Evolutionary conservation across 2,797 vertebrate species (phyloP), one percentile per base, ranked within the genome.

Genomic region (Stomatorhinus walkeri): DNA sequence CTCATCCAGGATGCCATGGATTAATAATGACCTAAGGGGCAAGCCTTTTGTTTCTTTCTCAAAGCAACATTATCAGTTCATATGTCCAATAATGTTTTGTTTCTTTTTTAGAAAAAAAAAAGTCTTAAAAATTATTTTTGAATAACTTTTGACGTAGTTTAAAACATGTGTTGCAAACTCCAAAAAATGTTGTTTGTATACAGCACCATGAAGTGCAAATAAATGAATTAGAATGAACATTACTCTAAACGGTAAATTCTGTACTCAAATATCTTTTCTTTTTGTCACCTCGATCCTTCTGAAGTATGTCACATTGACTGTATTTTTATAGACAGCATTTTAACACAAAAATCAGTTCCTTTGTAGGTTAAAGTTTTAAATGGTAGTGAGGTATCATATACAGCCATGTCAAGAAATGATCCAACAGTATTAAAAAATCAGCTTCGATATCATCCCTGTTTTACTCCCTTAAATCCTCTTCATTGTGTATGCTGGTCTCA

Each of bases 301-400:
- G 93, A 95, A 94, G 93, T 93, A 94, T 56, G 14, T 68, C 81
- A 72, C 51, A 81, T 46, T 12, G 61, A 76, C 76, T 76, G 93
- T 96, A 96, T 96, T 96, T 96, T 96, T 96, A 93, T 96, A 96
- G 36, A 81, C 76, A 81, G 76, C 76, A n/a, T 79, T 79, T 79
- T 79, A 79, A 40, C 32, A 46, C 89, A 93, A 91, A 88, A 90
- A 92, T 93, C 86, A 94, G 90, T 91, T 93, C 91, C 85, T 83
- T 88, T 92, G 90, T 86, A 88, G 89, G 87, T 83, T 89, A 90
- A 90, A 91, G 90, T 91, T 89, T 88, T 89, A 90, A 91, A 92
- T 93, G 91, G 94, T 93, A 93, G 93, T 92, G 68, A 90, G 89
- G 88, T 85, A 88, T 76, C 54, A 91, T 52, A 87, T 87, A 83